Evolutionary conservation across 2,888 invertebrate genomes (phyloP).

Genomic region (Apantesis nais): DNA sequence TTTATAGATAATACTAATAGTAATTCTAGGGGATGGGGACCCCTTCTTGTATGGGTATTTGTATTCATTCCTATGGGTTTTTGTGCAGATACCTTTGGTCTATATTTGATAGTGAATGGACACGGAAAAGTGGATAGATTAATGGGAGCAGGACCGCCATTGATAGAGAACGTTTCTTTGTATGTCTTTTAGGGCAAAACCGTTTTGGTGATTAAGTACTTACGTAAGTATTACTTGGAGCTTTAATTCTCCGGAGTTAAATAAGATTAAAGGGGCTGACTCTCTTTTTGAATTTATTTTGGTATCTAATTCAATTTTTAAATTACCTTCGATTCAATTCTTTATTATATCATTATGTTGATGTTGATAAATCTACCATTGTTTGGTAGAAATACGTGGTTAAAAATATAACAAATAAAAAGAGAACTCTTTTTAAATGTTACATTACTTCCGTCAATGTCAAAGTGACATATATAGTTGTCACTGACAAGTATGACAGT

Average conservation of each 20-base stretch:
- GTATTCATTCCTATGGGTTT: constrained; percentile 74
- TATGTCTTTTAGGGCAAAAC: constrained; percentile 44
- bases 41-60: constrained; percentile 72
- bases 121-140: constrained; percentile 58
- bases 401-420: too few species aligned
- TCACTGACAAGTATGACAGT: background rate
- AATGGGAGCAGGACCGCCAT: constrained; percentile 52
- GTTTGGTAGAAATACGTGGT: too few species aligned
- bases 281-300: background rate
- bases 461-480: background rate
- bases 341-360: background rate
- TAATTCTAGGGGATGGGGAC: constrained; percentile 71
- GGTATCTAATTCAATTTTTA: constrained; percentile 1
- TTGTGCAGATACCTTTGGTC: constrained; percentile 67
- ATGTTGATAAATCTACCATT: background rate
- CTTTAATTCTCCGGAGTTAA: constrained; percentile 32
- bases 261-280: constrained; percentile 17
- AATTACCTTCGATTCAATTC: background rate
- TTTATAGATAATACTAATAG: constrained; percentile 85
- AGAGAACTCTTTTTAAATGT: too few species aligned
- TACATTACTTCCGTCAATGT: background rate
- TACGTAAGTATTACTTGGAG: constrained; percentile 26
- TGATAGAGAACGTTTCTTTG: constrained; percentile 48
- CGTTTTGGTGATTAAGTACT: constrained; percentile 47
- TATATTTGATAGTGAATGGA: constrained; percentile 66